Conservation (phyloP, 2,888 invertebrate genomes). For the Epirrita christyi region DNA sequence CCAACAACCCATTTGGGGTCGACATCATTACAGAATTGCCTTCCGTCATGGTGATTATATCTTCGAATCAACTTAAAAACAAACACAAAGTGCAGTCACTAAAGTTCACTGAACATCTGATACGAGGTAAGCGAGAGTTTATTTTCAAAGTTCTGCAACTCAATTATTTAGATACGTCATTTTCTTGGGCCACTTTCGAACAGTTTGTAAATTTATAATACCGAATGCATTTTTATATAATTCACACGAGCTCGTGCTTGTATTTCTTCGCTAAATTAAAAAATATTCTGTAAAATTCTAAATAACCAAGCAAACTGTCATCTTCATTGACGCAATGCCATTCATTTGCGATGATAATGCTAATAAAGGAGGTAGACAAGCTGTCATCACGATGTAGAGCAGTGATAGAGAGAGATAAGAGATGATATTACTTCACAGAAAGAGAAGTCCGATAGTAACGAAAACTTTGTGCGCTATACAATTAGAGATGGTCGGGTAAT, state of each 20-base stretch:
- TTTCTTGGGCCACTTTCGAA: constrained; percentile 1
- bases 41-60: constrained; percentile 64
- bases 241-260: not conserved
- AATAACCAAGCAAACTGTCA: constrained; percentile 1
- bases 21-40: constrained; percentile 64
- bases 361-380: not conserved
- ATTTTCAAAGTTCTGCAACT: constrained; percentile 34
- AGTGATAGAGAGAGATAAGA: not conserved
- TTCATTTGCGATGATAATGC: not conserved
- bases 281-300: not conserved
- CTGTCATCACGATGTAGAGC: not conserved
- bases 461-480: not conserved
- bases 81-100: constrained; percentile 47
- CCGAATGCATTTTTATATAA: not conserved
- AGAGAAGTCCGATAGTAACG: not conserved
- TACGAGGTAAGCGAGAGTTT: constrained; percentile 35
- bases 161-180: constrained; percentile 10
- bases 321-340: not conserved
- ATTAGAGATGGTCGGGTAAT: not conserved
- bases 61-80: constrained; percentile 39
- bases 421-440: not conserved
- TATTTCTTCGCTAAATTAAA: not conserved
- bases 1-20: constrained; percentile 62
- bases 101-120: constrained; percentile 56
- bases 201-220: not conserved